These are phyloP conservation scores for Pseudochromis fuscus DNA, from an alignment of 2,797 vertebrate species.

Conservation along the genomic window DNA sequence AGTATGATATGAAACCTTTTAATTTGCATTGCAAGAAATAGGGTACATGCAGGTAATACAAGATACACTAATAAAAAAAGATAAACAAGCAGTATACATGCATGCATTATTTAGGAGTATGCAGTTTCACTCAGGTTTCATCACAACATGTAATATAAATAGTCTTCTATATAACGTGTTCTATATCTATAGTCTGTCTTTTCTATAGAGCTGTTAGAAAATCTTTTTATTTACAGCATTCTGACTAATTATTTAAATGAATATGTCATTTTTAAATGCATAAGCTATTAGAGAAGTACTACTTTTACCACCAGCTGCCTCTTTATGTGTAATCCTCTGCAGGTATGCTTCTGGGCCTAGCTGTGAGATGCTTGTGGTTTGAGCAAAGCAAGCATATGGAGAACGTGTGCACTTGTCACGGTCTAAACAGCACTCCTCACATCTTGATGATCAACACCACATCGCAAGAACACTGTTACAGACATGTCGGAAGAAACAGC, in stretches of 20 bases:
- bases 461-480: conserved; percentile 83
- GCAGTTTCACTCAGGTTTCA: not conserved
- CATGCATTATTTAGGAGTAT: not conserved
- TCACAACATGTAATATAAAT: not conserved
- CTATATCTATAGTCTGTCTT: no score
- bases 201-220: no score
- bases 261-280: not conserved
- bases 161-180: not conserved
- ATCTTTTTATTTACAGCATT: no score
- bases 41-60: not conserved
- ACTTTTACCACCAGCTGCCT: not conserved
- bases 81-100: not conserved
- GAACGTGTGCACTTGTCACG: conserved; percentile 78
- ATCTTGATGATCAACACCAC: conserved; percentile 83
- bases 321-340: conserved; percentile 42
- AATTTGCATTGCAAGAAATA: not conserved
- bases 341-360: conserved; percentile 88
- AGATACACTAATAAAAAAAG: not conserved
- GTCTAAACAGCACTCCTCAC: conserved; percentile 74
- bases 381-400: conserved; percentile 71
- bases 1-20: not conserved
- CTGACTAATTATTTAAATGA: no score
- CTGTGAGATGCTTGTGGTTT: conserved; percentile 80
- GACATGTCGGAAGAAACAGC: conserved; percentile 81
- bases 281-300: not conserved